Base-by-base conservation (phyloP, 2,113 vertebrate species). In the Corvus moneduloides region DNA sequence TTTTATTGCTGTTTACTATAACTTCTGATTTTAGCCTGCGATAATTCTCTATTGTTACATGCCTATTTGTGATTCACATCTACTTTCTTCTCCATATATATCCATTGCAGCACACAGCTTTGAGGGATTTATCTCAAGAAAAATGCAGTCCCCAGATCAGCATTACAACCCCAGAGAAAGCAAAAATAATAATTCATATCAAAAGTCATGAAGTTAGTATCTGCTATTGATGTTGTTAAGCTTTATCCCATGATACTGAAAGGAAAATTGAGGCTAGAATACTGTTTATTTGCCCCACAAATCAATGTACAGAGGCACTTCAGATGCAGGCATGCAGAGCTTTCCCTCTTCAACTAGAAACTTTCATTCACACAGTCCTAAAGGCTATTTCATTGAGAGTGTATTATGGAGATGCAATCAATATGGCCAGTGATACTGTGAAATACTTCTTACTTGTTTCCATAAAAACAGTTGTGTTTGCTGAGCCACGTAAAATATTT, bases 401-500 rank as follows among this genome's bases (percentile, higher is more conserved):
- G 6, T 58, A 43, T 93, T 89, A 41, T 48, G 61, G 59, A 94
- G 87, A 63, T 41, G 15, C 17, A 80, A 85, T 94, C 67, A 74
- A 46, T 74, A 88, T 39, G 56, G 37, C 11, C 84, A 74, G 49
- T 11, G 43, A 52, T 93, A 61, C 13, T 49, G 15, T 84, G 62
- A 94, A 94, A 85, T 71, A 19, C 30, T 80, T 87, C 37, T 75
- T 75, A 76, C 23, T 95, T 84, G 26, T 86, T 94, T 95, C 54
- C 22, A 48, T 74, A 66, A 84, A 86, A 61, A 1, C 41, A 80
- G 68, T 39, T 82, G 8, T 88, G 37, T 84, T 87, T 89, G 80
- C 52, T 68, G 64, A 94, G 27, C 22, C 48, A 81, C 23, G 52
- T 52, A 54, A 84, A 94, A 87, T 89, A 77, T 91, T 93, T 94